Percentiles rank a stretch among this genome's conserved stretches.
Evolutionary conservation across 2,797 vertebrate genomes (phyloP).

Genomic region (Acipenser oxyrinchus): DNA sequence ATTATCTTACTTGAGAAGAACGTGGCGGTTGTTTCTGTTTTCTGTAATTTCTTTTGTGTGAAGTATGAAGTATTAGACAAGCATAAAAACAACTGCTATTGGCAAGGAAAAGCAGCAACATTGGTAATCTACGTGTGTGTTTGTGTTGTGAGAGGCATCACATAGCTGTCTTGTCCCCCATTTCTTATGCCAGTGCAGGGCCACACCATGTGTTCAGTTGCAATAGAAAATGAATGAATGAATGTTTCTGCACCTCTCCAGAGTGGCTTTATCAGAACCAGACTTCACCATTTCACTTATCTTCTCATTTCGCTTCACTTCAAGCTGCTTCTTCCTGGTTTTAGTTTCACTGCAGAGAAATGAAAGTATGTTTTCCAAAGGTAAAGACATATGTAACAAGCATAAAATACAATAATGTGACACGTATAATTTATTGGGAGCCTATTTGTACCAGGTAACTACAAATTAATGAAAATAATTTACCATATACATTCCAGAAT

Average conservation of each 20-base stretch:
- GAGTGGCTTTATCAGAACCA: constrained; percentile 61
- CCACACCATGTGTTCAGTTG: background rate
- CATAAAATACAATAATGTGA: constrained; percentile 31
- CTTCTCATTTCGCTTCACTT: constrained; percentile 52
- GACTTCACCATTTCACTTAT: constrained; percentile 52
- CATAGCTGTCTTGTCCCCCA: no score
- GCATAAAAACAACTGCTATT: no score
- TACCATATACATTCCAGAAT: constrained; percentile 4
- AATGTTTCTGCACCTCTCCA: constrained; percentile 49
- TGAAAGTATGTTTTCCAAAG: constrained; percentile 26
- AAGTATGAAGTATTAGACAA: no score
- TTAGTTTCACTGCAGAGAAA: constrained; percentile 65
- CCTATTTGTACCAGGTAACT: constrained; percentile 45
- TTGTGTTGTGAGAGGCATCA: no score
- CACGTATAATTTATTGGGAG: constrained; percentile 49
- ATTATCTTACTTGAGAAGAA: no score
- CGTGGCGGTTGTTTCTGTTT: no score
- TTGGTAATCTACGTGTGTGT: no score
- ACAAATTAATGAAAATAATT: constrained; percentile 35
- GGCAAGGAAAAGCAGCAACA: no score
- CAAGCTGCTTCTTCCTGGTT: constrained; percentile 74
- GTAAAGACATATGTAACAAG: constrained; percentile 21
- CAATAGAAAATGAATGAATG: background rate
- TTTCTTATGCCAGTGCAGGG: background rate
- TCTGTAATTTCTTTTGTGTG: no score